phyloP scores from a whole-genome alignment of 1,140 invertebrate genomes.

The Cotesia glomerata region DNA sequence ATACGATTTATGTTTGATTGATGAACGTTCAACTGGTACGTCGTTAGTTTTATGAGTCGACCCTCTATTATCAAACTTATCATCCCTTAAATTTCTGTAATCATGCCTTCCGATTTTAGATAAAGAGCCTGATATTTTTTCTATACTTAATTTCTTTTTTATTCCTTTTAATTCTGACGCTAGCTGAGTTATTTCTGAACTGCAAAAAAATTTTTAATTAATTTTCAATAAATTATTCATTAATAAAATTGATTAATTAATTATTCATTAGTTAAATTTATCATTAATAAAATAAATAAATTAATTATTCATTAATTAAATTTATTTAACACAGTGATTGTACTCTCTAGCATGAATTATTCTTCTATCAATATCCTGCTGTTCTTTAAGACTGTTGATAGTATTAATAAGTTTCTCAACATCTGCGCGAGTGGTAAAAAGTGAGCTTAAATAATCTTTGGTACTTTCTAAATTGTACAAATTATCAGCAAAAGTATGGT shows the following conservation, averaged over 20 bases:
- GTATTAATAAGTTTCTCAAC: slow-evolving; percentile 3
- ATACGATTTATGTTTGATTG: no score
- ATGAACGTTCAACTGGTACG: no score
- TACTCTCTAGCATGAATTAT: slow-evolving; percentile 5
- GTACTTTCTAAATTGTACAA: neutral
- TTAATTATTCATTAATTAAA: neutral
- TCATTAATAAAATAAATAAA: no score
- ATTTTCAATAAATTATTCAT: neutral
- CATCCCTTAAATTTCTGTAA: neutral
- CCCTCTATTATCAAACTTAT: neutral
- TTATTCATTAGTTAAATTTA: no score
- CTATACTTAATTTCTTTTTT: slow-evolving; percentile 1
- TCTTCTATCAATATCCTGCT: neutral
- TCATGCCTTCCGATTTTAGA: no score
- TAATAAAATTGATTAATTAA: neutral
- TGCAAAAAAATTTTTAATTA: neutral
- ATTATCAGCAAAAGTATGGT: neutral
- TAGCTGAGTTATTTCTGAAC: slow-evolving; percentile 22
- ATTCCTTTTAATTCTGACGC: slow-evolving; percentile 18
- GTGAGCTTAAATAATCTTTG: neutral
- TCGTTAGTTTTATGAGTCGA: no score
- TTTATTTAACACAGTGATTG: neutral
- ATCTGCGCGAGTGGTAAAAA: neutral
- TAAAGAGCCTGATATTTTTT: neutral
- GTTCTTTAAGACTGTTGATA: neutral